Conservation (phyloP, 30 jellyfish, hydroid and myxozoan genomes). For the Morbakka virulenta region DNA sequence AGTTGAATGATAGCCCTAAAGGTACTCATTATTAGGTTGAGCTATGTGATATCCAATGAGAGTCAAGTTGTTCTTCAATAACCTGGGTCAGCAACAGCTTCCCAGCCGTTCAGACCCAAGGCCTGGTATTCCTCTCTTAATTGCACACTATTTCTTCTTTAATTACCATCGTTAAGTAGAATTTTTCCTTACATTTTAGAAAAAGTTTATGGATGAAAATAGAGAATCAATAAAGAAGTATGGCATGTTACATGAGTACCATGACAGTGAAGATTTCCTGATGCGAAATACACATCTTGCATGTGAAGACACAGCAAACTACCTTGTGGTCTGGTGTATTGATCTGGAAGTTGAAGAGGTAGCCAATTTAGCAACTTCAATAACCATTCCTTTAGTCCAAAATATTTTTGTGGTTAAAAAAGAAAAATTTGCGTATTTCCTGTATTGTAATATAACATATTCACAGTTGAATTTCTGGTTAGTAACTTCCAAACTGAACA, state of each 20-base stretch:
- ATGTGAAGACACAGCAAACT: slow-evolving; percentile 95
- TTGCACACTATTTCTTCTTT: too few relatives aligned
- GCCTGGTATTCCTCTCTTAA: too few relatives aligned
- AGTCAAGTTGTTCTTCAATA: too few relatives aligned
- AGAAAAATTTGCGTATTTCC: background rate
- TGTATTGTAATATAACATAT: background rate
- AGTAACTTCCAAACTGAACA: too few relatives aligned
- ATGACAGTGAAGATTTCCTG: slow-evolving; percentile 78
- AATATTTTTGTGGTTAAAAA: background rate
- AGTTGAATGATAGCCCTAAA: too few relatives aligned
- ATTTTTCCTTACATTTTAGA: slow-evolving; percentile 35
- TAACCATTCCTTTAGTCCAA: too few relatives aligned
- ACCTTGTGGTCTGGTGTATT: slow-evolving; percentile 95
- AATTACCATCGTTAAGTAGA: background rate
- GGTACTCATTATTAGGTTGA: too few relatives aligned
- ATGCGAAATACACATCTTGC: slow-evolving; percentile 77
- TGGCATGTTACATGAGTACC: slow-evolving; percentile 97
- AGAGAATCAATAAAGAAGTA: slow-evolving; percentile 83
- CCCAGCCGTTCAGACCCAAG: too few relatives aligned
- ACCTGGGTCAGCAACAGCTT: too few relatives aligned
- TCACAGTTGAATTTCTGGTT: too few relatives aligned
- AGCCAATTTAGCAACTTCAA: too few relatives aligned
- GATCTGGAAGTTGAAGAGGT: slow-evolving; percentile 99
- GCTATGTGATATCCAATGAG: too few relatives aligned
- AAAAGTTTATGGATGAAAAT: slow-evolving; percentile 84